These are phyloP conservation scores for Pinna nobilis DNA, from an alignment of 1,140 invertebrate genomes.

Conservation along the genomic window DNA sequence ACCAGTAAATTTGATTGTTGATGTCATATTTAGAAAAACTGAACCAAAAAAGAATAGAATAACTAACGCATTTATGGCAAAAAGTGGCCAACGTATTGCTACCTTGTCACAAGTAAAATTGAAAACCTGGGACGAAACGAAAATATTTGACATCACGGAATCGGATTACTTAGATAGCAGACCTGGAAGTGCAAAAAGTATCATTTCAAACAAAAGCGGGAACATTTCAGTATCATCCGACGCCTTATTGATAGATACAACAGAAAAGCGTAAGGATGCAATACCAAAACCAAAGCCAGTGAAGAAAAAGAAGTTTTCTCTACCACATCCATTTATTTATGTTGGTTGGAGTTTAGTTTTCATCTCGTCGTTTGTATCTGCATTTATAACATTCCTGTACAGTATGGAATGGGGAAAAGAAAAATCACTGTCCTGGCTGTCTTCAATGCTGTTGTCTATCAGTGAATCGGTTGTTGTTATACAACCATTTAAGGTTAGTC, in stretches of 20 bases:
- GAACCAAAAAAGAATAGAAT: slow-evolving; percentile 49
- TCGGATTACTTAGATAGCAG: slow-evolving; percentile 1
- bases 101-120: slow-evolving; percentile 27
- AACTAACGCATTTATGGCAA: slow-evolving; percentile 40
- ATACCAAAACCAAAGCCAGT: slow-evolving; percentile 8
- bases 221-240: slow-evolving; percentile 6
- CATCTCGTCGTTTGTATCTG: slow-evolving; percentile 39
- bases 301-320: slow-evolving; percentile 22
- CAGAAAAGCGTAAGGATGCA: slow-evolving; percentile 4
- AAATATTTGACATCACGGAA: slow-evolving; percentile 15
- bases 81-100: slow-evolving; percentile 30
- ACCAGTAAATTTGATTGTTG: slow-evolving; percentile 66
- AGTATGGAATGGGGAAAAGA: slow-evolving; percentile 66
- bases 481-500: slow-evolving; percentile 62
- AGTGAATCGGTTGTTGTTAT: slow-evolving; percentile 53
- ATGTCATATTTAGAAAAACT: slow-evolving; percentile 65
- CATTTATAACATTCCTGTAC: slow-evolving; percentile 65
- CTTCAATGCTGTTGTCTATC: slow-evolving; percentile 56
- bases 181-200: slow-evolving; percentile 11
- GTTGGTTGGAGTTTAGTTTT: slow-evolving; percentile 59
- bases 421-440: slow-evolving; percentile 61
- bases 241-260: neutral
- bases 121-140: slow-evolving; percentile 14
- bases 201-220: no score
- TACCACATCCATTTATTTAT: slow-evolving; percentile 58